Conservation (phyloP, 2,888 invertebrate species). For the Chrysomela aeneicollis region DNA sequence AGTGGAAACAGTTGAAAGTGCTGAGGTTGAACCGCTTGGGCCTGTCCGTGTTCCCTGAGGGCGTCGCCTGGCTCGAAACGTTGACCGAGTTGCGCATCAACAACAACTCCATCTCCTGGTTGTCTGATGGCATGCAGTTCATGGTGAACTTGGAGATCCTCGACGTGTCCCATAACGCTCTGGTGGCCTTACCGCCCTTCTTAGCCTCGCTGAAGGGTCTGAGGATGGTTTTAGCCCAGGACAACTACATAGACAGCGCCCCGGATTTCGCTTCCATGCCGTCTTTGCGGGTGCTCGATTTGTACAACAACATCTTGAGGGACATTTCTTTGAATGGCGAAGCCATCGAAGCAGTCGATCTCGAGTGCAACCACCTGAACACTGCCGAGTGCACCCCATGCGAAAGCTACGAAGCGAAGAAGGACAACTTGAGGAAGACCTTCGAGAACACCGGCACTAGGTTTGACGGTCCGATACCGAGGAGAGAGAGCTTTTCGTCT, state of each 20-base stretch:
- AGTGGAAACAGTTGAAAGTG: constrained; percentile 41
- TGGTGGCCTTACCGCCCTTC: constrained; percentile 39
- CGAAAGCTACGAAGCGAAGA: constrained; percentile 34
- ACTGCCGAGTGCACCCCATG: constrained; percentile 29
- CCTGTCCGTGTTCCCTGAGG: constrained; percentile 45
- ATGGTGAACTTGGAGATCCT: constrained; percentile 46
- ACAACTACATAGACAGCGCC: constrained; percentile 40
- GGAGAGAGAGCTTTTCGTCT: not conserved
- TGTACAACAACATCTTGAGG: constrained; percentile 44
- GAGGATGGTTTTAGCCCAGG: constrained; percentile 35
- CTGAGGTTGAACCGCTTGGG: constrained; percentile 41
- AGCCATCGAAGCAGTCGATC: constrained; percentile 36
- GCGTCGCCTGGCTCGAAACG: constrained; percentile 41
- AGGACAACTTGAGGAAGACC: constrained; percentile 29
- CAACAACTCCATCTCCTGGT: constrained; percentile 44
- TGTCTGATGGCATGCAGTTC: constrained; percentile 44
- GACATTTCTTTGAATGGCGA: constrained; percentile 23
- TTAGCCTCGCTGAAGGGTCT: constrained; percentile 35
- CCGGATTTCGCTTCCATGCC: constrained; percentile 36
- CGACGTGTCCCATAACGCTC: constrained; percentile 43
- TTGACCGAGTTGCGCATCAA: constrained; percentile 44
- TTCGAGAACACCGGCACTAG: not conserved
- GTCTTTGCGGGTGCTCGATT: constrained; percentile 44
- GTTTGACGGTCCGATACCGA: constrained; percentile 7
- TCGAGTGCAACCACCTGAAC: constrained; percentile 43